Conservation (phyloP, 2,797 vertebrate genomes). For the Malacoctenus gilli region DNA sequence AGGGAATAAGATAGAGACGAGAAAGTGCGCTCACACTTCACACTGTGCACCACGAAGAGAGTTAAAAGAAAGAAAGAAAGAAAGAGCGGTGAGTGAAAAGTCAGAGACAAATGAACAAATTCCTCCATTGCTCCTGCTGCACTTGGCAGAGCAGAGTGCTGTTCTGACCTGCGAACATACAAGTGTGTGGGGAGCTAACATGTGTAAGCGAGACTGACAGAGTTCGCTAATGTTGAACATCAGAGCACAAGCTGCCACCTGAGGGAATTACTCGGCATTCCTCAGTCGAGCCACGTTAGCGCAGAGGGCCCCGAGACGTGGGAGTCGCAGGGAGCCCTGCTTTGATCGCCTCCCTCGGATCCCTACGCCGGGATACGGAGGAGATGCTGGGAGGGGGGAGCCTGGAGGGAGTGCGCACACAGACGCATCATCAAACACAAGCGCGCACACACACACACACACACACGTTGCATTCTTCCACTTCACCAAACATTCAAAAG, state of each 20-base stretch:
- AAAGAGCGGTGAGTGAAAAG: background rate
- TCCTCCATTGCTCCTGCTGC: too few relatives aligned
- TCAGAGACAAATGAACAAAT: too few relatives aligned
- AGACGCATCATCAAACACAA: constrained; percentile 43
- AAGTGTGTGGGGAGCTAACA: background rate
- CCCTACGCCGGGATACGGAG: constrained; percentile 32
- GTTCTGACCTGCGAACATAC: constrained; percentile 4
- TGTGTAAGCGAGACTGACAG: constrained; percentile 21
- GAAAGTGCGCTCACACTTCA: background rate
- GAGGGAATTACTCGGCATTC: constrained; percentile 67
- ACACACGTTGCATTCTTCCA: constrained; percentile 3
- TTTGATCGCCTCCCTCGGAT: constrained; percentile 59
- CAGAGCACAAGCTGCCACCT: constrained; percentile 49
- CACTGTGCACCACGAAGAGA: too few relatives aligned
- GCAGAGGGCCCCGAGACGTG: constrained; percentile 32
- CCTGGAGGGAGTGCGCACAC: constrained; percentile 27
- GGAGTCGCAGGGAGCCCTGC: constrained; percentile 32
- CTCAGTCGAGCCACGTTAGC: constrained; percentile 29
- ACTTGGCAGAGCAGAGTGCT: background rate
- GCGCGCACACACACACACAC: background rate
- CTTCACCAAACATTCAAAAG: constrained; percentile 51
- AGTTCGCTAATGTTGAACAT: constrained; percentile 38
- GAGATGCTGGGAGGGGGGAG: constrained; percentile 40
- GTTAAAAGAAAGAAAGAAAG: background rate
- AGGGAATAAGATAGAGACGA: constrained; percentile 5